Conservation (phyloP, 2,797 vertebrate genomes). For the Pseudochromis fuscus region DNA sequence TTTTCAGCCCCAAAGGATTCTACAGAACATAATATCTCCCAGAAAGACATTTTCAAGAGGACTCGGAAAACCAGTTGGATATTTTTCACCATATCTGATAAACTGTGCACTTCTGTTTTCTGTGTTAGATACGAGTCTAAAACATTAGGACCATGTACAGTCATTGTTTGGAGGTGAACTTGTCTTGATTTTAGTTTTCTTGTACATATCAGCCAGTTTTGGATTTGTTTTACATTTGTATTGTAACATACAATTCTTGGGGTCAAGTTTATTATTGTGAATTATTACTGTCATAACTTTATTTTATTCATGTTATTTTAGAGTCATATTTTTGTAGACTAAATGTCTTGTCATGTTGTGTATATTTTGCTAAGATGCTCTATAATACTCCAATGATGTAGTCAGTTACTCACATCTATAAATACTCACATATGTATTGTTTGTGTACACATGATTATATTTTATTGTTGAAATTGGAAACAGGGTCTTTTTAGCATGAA, state of each 20-base stretch:
- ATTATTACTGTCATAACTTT: not conserved
- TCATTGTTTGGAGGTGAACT: not conserved
- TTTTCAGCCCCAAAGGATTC: slow-evolving; percentile 82
- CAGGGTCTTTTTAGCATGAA: not conserved
- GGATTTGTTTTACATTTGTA: slow-evolving; percentile 19
- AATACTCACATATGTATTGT: slow-evolving; percentile 11
- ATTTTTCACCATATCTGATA: slow-evolving; percentile 30
- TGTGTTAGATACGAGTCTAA: not conserved
- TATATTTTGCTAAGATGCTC: slow-evolving; percentile 27
- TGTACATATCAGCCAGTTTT: slow-evolving; percentile 41
- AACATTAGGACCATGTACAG: slow-evolving; percentile 10
- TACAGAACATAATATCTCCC: slow-evolving; percentile 65
- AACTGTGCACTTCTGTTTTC: slow-evolving; percentile 15
- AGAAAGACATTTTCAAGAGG: slow-evolving; percentile 33
- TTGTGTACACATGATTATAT: slow-evolving; percentile 13
- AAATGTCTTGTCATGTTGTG: slow-evolving; percentile 1
- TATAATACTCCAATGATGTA: slow-evolving; percentile 11
- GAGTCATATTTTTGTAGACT: not conserved
- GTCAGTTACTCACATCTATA: slow-evolving; percentile 12
- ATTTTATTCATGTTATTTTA: slow-evolving; percentile 6
- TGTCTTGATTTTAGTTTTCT: slow-evolving; percentile 28
- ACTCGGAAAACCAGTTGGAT: slow-evolving; percentile 23
- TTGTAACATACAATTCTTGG: slow-evolving; percentile 1
- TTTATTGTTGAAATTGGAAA: slow-evolving; percentile 29
- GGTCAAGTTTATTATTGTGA: not conserved